Evolutionary conservation across 2,888 invertebrate species (phyloP).

Genomic region (Lymantria monacha): DNA sequence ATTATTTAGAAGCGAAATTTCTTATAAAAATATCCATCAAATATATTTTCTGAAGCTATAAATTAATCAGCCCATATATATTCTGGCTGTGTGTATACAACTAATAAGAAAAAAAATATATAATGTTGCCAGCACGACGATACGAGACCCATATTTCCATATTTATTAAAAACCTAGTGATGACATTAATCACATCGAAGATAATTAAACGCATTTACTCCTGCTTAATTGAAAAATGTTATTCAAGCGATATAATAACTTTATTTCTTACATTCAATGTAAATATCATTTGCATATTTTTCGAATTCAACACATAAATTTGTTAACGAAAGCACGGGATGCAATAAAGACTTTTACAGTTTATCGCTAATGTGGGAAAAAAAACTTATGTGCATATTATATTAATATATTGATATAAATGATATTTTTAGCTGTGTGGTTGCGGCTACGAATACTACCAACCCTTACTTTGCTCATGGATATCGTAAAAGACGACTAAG

Average conservation of each 20-base stretch:
- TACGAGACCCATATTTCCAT: constrained; percentile 7
- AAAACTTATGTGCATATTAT: background rate
- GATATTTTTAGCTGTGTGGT: too few species aligned
- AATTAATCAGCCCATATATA: background rate
- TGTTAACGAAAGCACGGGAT: constrained; percentile 2
- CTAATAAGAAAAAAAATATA: background rate
- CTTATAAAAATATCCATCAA: background rate
- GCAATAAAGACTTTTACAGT: constrained; percentile 6
- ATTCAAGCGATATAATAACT: constrained; percentile 16
- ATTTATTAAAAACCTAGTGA: constrained; percentile 32
- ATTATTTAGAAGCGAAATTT: background rate
- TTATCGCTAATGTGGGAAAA: constrained; percentile 5
- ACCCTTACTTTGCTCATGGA: too few species aligned
- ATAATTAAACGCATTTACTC: constrained; percentile 30
- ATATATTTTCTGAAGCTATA: background rate
- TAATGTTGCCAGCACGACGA: constrained; percentile 9
- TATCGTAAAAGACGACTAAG: too few species aligned
- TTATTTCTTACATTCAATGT: constrained; percentile 11
- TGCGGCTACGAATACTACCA: too few species aligned
- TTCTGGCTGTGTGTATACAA: background rate
- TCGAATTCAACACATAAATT: constrained; percentile 6
- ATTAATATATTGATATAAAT: background rate
- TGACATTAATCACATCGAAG: constrained; percentile 36
- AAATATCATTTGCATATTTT: constrained; percentile 21
- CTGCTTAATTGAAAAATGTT: constrained; percentile 27